phyloP scores from a whole-genome alignment of 2,797 vertebrate species.

The Thaleichthys pacificus region DNA sequence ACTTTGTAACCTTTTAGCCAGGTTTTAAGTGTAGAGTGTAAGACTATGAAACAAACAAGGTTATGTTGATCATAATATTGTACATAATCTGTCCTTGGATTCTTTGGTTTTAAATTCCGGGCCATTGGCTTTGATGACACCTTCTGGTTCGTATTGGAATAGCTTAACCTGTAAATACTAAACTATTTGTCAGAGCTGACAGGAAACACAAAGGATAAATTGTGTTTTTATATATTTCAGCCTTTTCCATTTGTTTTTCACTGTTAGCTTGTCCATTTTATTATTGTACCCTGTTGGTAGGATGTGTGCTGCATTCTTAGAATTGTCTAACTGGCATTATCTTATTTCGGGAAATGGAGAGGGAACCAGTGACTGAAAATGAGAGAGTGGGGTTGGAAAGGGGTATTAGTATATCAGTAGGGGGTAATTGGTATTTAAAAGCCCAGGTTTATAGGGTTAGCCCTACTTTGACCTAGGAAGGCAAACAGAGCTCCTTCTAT shows the following conservation, averaged over 20 bases:
- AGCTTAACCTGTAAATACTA: neutral
- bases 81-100: neutral
- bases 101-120: neutral
- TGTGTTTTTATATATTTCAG: no score
- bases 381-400: conserved; percentile 43
- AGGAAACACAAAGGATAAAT: neutral
- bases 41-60: neutral
- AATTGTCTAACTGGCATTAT: no score
- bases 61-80: neutral
- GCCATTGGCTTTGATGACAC: neutral
- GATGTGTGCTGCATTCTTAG: neutral
- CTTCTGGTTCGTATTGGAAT: neutral
- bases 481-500: conserved; percentile 51
- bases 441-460: conserved; percentile 52
- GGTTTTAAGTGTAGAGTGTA: no score
- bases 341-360: no score
- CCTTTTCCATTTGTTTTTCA: no score
- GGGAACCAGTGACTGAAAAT: conserved; percentile 24
- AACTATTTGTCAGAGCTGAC: no score
- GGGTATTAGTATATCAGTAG: conserved; percentile 4
- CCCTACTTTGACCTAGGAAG: conserved; percentile 58
- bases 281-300: neutral
- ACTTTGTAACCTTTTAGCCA: neutral
- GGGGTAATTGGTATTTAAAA: conserved; percentile 48
- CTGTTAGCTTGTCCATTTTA: neutral